phyloP scores from a whole-genome alignment of 2,113 vertebrate species.

The Charadrius vociferus region DNA sequence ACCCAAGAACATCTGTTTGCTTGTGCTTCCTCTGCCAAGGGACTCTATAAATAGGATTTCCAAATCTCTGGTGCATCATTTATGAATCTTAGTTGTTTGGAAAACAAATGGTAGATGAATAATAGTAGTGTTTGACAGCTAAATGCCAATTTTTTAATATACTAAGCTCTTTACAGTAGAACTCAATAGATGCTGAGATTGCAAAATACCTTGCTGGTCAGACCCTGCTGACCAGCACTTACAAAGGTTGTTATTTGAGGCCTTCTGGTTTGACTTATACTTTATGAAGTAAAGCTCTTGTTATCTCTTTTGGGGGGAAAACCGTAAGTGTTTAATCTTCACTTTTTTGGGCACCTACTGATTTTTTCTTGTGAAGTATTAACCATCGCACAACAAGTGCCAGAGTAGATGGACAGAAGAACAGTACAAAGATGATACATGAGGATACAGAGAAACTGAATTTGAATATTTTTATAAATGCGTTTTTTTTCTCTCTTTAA shows the following conservation, averaged over 20 bases:
- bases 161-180: neutral
- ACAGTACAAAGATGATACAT: neutral
- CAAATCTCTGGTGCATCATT: conserved; percentile 29
- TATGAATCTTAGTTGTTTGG: neutral
- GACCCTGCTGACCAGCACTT: neutral
- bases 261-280: neutral
- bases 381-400: neutral
- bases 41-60: conserved; percentile 21
- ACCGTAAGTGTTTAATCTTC: neutral
- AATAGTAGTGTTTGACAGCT: neutral
- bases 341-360: neutral
- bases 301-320: neutral
- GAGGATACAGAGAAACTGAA: neutral
- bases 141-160: neutral
- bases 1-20: conserved; percentile 32
- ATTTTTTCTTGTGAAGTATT: neutral
- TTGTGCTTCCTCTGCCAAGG: conserved; percentile 6
- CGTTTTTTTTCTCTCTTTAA: neutral
- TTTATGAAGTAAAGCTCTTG: neutral
- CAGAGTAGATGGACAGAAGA: neutral
- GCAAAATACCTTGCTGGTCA: neutral
- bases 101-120: conserved; percentile 12
- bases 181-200: neutral
- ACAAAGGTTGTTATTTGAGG: neutral
- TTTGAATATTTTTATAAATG: neutral